Conservation (phyloP, 2,113 vertebrate genomes). For the Orthonyx spaldingii region DNA sequence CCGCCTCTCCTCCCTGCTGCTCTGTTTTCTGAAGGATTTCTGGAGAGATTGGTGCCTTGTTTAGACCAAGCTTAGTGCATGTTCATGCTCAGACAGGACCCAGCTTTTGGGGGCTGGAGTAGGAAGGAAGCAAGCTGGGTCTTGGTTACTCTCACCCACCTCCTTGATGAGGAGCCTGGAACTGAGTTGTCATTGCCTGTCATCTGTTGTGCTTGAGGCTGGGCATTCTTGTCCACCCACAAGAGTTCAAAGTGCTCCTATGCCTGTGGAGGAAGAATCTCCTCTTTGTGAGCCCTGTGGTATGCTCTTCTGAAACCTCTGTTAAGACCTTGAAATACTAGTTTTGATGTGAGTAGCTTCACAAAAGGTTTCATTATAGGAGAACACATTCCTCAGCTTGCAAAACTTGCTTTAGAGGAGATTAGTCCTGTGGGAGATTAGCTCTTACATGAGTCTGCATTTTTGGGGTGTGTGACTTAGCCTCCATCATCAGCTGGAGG, state of each 20-base stretch:
- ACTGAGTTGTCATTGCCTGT: neutral
- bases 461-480: neutral
- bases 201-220: neutral
- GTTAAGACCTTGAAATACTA: conserved; percentile 11
- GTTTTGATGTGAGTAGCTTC: neutral
- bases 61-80: neutral
- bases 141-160: neutral
- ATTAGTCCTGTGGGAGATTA: conserved; percentile 7
- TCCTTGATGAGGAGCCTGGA: neutral
- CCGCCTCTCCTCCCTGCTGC: neutral
- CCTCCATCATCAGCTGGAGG: neutral
- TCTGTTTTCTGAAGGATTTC: neutral
- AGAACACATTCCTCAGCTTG: neutral
- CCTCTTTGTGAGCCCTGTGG: neutral
- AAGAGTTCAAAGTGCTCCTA: neutral
- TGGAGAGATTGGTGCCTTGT: neutral
- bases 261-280: neutral
- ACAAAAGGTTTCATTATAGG: conserved; percentile 29
- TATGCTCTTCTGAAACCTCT: neutral
- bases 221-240: neutral
- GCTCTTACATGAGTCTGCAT: neutral
- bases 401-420: neutral
- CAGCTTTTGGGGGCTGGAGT: neutral
- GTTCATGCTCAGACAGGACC: neutral
- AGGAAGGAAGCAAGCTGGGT: neutral